Evolutionary conservation across 2,888 invertebrate genomes (phyloP), one percentile per base, ranked within the genome.

Genomic region (Andrena flavipes): DNA sequence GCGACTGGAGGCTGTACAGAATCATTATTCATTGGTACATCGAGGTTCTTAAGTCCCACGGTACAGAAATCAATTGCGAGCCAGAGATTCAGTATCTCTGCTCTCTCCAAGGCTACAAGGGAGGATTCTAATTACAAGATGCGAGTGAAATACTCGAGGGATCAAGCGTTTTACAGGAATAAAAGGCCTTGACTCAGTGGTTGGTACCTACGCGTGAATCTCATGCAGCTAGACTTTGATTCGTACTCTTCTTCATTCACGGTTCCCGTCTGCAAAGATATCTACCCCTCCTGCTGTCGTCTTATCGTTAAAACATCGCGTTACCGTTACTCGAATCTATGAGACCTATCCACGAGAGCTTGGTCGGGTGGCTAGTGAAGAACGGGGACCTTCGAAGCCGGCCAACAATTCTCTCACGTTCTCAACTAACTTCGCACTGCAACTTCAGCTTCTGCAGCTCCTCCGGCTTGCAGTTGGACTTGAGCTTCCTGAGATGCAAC

Each of bases 391-490:
- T n/a, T 54, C 5, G 4, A 56, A 5, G 8, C 26, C 42, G n/a
- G 10, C 30, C 26, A 49, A 60, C n/a, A 1, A 51, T 56, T 6
- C 23, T 42, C 56, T 56, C 49, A 60, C 33, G 49, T 35, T 16
- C 29, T 67, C 33, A 59, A 86, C 88, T 88, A 81, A 94, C 94
- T 93, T 97, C 97, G 92, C 97, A 97, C 86, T 96, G 96, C 67
- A 95, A 94, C 94, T 95, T 97, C 76, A 97, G 95, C 87, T 96
- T 96, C 90, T 96, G 97, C 79, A 98, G 94, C 87, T 97, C 96
- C 82, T 97, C 96, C 0, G 97, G 96, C 91, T 97, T 97, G 92
- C 98, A 98, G 84, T 97, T 97, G 13, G 97, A 97, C 92, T 96
- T 97, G 91, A 95, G 95, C 95, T 95, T 96, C 90, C 97, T 96